Evolutionary conservation across 92 coral and sea anemone species (phyloP).

Genomic region (Plumapathes pennacea): DNA sequence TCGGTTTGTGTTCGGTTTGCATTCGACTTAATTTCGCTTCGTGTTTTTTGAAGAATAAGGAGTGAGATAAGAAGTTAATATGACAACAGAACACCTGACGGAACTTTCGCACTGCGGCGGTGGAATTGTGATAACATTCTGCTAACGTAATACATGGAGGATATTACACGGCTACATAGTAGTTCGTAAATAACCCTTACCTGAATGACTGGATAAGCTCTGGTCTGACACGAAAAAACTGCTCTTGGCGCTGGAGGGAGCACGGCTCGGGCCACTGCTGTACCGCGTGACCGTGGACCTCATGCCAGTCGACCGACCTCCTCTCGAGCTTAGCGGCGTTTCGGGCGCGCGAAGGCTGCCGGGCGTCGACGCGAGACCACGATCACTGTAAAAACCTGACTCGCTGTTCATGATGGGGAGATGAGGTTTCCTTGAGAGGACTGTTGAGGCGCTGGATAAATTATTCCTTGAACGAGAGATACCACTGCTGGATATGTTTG

Average conservation of each 20-base stretch:
- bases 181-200: slow-evolving; percentile 28
- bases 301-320: slow-evolving; percentile 47
- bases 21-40: too few relatives aligned
- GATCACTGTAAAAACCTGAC: slow-evolving; percentile 50
- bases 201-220: slow-evolving; percentile 20
- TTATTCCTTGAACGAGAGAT: too few relatives aligned
- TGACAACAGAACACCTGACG: too few relatives aligned
- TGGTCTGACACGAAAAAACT: slow-evolving; percentile 21
- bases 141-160: too few relatives aligned
- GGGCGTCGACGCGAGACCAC: slow-evolving; percentile 20
- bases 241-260: slow-evolving; percentile 29
- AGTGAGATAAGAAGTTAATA: too few relatives aligned
- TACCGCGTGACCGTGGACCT: slow-evolving; percentile 56
- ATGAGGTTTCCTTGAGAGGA: not conserved
- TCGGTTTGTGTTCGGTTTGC: too few relatives aligned
- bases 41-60: too few relatives aligned
- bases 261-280: slow-evolving; percentile 62
- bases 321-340: slow-evolving; percentile 52
- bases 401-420: slow-evolving; percentile 28
- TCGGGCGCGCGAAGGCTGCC: slow-evolving; percentile 45
- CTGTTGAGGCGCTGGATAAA: slow-evolving; percentile 18
- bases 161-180: too few relatives aligned
- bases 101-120: too few relatives aligned
- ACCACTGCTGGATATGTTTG: not conserved
- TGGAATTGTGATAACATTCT: too few relatives aligned